Percentiles rank a stretch among this genome's conserved stretches.
These are phyloP conservation scores for Dunckerocampus dactyliophorus DNA, from an alignment of 2,113 vertebrate genomes.

Conservation along the genomic window DNA sequence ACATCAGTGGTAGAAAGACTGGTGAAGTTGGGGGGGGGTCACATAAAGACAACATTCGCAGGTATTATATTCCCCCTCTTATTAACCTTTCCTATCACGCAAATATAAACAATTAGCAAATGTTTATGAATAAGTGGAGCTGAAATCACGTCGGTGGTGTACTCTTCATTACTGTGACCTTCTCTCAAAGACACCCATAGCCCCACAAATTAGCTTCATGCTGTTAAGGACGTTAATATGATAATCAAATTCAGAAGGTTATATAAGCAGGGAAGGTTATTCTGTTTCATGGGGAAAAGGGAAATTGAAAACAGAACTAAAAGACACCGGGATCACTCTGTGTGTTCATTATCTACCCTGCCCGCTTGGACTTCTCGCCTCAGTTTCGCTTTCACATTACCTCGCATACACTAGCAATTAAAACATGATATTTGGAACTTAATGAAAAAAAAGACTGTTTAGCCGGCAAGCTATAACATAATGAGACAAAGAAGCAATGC, in stretches of 20 bases:
- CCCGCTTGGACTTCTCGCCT: conserved; percentile 25
- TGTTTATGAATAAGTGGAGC: conserved; percentile 59
- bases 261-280: conserved; percentile 70
- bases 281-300: conserved; percentile 59
- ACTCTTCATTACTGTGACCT: conserved; percentile 70
- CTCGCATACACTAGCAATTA: conserved; percentile 22
- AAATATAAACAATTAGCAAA: conserved; percentile 69
- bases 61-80: conserved; percentile 32
- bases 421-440: conserved; percentile 53
- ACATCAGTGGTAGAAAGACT: conserved; percentile 28
- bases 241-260: conserved; percentile 73
- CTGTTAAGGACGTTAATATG: conserved; percentile 70
- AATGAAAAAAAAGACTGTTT: conserved; percentile 37
- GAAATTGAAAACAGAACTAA: conserved; percentile 64
- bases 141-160: conserved; percentile 53
- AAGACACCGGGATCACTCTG: conserved; percentile 53
- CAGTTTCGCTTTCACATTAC: conserved; percentile 39
- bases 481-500: conserved; percentile 25
- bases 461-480: conserved; percentile 42
- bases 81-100: conserved; percentile 58
- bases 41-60: conserved; percentile 24
- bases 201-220: conserved; percentile 71
- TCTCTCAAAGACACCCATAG: conserved; percentile 72
- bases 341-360: conserved; percentile 58
- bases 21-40: conserved; percentile 1